Evolutionary conservation across 2,113 vertebrate genomes (phyloP).

Genomic region (Hymenochirus boettgeri): DNA sequence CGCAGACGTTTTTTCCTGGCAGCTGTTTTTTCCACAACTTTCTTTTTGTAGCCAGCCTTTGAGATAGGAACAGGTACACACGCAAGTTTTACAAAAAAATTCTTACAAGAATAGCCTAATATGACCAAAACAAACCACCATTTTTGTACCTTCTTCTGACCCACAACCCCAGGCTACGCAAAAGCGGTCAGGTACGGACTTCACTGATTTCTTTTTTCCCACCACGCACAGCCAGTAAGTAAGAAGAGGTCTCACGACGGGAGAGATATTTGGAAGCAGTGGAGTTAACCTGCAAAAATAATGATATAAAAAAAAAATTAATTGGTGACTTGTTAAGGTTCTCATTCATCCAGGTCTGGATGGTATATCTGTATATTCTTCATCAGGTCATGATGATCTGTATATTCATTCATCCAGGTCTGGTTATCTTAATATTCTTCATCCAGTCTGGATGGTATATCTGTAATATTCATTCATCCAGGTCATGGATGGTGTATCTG

Average conservation of each 20-base stretch:
- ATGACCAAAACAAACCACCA: too few relatives aligned
- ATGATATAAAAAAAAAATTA: not conserved
- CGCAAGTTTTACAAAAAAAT: too few relatives aligned
- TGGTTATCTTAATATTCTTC: too few relatives aligned
- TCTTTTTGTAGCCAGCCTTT: constrained; percentile 94
- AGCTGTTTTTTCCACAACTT: constrained; percentile 82
- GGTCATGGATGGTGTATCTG: too few relatives aligned
- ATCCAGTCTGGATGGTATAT: too few relatives aligned
- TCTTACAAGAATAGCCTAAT: too few relatives aligned
- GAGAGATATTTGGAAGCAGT: constrained; percentile 63
- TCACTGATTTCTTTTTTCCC: constrained; percentile 83
- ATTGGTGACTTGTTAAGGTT: too few relatives aligned
- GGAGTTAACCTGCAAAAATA: constrained; percentile 59
- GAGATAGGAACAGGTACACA: not conserved
- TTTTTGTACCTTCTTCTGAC: constrained; percentile 81
- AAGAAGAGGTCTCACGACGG: constrained; percentile 67
- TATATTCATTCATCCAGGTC: too few relatives aligned
- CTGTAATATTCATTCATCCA: too few relatives aligned
- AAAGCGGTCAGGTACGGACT: constrained; percentile 75
- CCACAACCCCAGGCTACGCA: constrained; percentile 93
- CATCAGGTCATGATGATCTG: too few relatives aligned
- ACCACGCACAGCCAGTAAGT: constrained; percentile 74
- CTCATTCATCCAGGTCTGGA: too few relatives aligned
- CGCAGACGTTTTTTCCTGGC: constrained; percentile 72
- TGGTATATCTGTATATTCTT: too few relatives aligned